Base-by-base conservation (phyloP, 2,888 invertebrate species). In the Marasmarcha lunaedactyla region DNA sequence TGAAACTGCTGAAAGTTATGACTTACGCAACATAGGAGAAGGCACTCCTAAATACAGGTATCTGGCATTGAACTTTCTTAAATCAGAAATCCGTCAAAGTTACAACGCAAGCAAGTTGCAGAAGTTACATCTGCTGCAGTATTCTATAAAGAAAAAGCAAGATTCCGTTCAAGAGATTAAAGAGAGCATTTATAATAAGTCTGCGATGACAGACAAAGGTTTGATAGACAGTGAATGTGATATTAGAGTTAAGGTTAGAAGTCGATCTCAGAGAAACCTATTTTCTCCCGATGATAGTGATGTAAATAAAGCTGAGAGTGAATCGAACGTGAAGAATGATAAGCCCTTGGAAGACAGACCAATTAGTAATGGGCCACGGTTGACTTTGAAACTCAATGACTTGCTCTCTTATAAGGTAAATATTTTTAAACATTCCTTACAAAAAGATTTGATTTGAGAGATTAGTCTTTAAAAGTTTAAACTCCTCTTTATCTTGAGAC, bases 21-120 rank as follows among this genome's bases (percentile, higher is more conserved):
- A 84, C 44, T 52, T 81, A 33, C 56, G 83, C 9, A 77, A 68
- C 42, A 79, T 78, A 50, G 48, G 61, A 0, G 68, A 70, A 10
- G 64, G 72, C 0, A 66, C 70, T 9, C 77, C 79, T 0, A 84
- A 83, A 44, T 78, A 68, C 44, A 57, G 84, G 41, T 79, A 79
- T 47, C 57, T 84, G 46, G 72, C 81, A 5, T 55, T 87, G 10
- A 85, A 71, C 47, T 86, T 88, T 48, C 59, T 84, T 1, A 84
- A 83, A 46, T 81, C 81, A 1, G 91, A 92, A 57, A 85, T 92
- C 37, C 86, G 89, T 44, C 86, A 85, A 1, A 93, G 93, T 59
- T 94, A 93, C 54, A 88, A 87, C 34, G 85, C 92, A 4, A 85
- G 85, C 1, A 90, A 90, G 47, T 65, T 94, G n/a, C 86, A 89